A percentile compares a stretch with the other conserved stretches of the same genome.
Evolutionary conservation across 2,888 invertebrate genomes (phyloP).

Genomic region (Euproctis similis): DNA sequence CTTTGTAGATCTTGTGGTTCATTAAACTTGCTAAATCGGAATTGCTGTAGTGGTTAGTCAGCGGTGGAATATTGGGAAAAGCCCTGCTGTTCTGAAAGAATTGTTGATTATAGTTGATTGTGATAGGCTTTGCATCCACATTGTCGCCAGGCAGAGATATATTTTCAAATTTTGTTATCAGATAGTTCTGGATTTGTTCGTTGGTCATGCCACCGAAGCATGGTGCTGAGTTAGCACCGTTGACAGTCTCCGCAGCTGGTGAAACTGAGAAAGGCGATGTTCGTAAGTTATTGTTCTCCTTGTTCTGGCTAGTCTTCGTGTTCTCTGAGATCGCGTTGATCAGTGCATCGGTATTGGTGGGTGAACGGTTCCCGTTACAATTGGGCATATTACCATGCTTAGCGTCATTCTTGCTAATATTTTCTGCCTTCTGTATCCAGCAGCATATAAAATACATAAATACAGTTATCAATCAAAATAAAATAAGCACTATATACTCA

Average conservation of each 20-base stretch:
- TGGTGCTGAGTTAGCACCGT: conserved; percentile 35
- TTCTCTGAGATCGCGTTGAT: conserved; percentile 41
- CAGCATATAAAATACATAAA: conserved; percentile 28
- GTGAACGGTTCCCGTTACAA: conserved; percentile 41
- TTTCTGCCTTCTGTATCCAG: conserved; percentile 31
- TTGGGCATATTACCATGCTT: conserved; percentile 24
- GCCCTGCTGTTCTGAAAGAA: conserved; percentile 61
- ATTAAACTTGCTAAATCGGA: conserved; percentile 45
- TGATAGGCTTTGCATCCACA: conserved; percentile 19
- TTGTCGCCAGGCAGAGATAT: conserved; percentile 40
- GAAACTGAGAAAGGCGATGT: conserved; percentile 36
- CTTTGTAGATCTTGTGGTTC: conserved; percentile 38
- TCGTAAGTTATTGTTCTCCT: conserved; percentile 51
- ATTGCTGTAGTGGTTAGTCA: conserved; percentile 51
- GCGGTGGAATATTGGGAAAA: conserved; percentile 59
- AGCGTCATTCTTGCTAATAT: conserved; percentile 22
- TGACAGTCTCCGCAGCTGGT: conserved; percentile 31
- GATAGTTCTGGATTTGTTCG: conserved; percentile 58
- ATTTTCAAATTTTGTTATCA: conserved; percentile 57
- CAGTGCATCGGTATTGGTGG: conserved; percentile 37
- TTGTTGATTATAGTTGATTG: conserved; percentile 45
- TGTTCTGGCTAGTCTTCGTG: conserved; percentile 34
- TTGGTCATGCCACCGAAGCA: conserved; percentile 52
- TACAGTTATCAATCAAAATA: neutral
- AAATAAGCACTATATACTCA: too few species aligned